Base-by-base conservation (phyloP, 2,888 invertebrate genomes). In the Hydraecia micacea region DNA sequence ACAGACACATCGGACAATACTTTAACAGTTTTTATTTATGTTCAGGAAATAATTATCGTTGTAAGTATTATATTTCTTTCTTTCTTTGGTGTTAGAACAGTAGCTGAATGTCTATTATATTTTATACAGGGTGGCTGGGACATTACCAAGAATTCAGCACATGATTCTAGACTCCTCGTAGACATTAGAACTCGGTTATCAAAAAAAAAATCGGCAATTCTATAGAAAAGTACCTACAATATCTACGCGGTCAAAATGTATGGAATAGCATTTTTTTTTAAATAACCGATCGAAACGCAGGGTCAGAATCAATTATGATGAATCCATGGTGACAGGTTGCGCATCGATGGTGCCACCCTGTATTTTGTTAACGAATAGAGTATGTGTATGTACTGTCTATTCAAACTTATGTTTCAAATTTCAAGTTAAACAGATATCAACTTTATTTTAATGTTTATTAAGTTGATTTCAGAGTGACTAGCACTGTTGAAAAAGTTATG, bases 31-130 rank as follows among this genome's bases (percentile, higher is more conserved):
- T 63, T 67, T 69, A 42, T 72, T 73, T 49, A 21, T 21, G 36
- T 49, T 42, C 21, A 63, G 60, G 60, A 69, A 32, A 75, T 68
- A 39, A 55, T 65, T 68, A 18, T 58, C 18, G 0, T 52, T 80
- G 86, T 85, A 66, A 86, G 85, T 86, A 83, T 63, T 39, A 4
- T 49, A 15, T 52, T 42, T 42, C 1, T 42, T 55, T 52, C 18
- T 65, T 28, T 55, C 8, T 36, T 75, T 5, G 9, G n/a, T 52
- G 8, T 13, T 39, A 28, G 25, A 66, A 25, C 11, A 42, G 39
- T 46, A 21, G 36, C 7, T 21, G 5, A 46, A 62, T 52, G 9
- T 32, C 15, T 13, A 13, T 21, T 28, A 46, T 46, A 21, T 46
- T 46, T 58, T n/a, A 58, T 15, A 46, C 15, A 15, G 46, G 15